A percentile compares a stretch with the other conserved stretches of the same genome.
These are phyloP conservation scores for Amphibalanus amphitrite DNA, from an alignment of 1,140 invertebrate species.

Conservation along the genomic window DNA sequence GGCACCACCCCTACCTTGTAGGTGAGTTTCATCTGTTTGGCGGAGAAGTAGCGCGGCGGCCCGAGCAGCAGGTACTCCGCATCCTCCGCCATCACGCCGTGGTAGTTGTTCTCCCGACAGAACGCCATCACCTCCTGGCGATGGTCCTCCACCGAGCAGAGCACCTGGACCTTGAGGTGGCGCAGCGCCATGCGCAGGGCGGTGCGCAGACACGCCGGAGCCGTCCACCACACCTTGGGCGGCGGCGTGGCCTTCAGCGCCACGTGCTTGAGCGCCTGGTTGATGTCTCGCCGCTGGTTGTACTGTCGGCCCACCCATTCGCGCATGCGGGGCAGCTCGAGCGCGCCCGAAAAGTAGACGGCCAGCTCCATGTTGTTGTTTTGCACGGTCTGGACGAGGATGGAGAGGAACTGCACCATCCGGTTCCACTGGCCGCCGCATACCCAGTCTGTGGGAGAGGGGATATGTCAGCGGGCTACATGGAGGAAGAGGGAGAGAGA, in stretches of 20 bases:
- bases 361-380: constrained; percentile 51
- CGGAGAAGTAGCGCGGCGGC: constrained; percentile 74
- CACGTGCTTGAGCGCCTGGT: constrained; percentile 59
- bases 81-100: constrained; percentile 70
- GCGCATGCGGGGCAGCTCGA: constrained; percentile 42
- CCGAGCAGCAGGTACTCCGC: constrained; percentile 75
- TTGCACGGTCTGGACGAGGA: constrained; percentile 47
- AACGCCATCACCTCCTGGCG: constrained; percentile 77
- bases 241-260: constrained; percentile 69
- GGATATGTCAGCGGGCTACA: no score
- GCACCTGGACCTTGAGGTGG: constrained; percentile 58
- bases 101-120: constrained; percentile 64
- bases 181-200: constrained; percentile 62
- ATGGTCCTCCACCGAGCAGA: constrained; percentile 65
- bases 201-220: constrained; percentile 60
- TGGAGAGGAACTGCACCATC: constrained; percentile 65
- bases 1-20: no score
- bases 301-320: constrained; percentile 28
- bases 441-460: constrained; percentile 64
- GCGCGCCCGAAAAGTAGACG: constrained; percentile 59
- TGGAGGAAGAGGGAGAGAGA: constrained; percentile 6
- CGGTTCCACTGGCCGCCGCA: constrained; percentile 87
- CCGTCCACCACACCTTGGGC: constrained; percentile 82
- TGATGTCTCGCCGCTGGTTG: constrained; percentile 27
- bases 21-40: constrained; percentile 68